These are phyloP conservation scores for Folsomia manolachei DNA, from an alignment of 2,888 invertebrate genomes.

Conservation along the genomic window DNA sequence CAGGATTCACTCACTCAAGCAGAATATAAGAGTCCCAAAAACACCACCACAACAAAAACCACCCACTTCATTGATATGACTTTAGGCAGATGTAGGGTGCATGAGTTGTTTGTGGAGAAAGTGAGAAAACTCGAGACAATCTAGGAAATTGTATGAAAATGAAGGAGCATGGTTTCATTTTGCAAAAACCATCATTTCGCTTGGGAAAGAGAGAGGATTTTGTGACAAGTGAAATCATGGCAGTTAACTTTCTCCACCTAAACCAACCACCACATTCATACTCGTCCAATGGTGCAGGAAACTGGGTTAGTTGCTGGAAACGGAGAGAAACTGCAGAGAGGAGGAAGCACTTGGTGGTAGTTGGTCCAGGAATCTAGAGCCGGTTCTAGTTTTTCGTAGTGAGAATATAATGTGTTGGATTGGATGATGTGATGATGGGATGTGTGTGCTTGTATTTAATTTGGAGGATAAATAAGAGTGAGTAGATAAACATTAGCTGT, in stretches of 20 bases:
- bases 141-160: background rate
- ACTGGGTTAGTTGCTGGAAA: background rate
- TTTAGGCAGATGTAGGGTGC: background rate
- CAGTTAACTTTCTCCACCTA: background rate
- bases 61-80: background rate
- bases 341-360: too few species aligned
- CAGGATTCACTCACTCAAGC: too few species aligned
- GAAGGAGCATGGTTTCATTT: background rate
- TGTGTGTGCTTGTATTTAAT: slow-evolving; percentile 1
- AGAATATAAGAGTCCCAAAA: too few species aligned
- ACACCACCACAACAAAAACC: background rate
- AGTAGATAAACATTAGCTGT: slow-evolving; percentile 13
- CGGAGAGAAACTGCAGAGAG: background rate
- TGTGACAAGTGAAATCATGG: background rate
- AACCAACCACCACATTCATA: background rate
- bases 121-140: background rate
- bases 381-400: too few species aligned
- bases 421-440: background rate
- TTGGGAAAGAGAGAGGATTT: background rate
- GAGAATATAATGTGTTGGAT: background rate
- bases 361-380: too few species aligned
- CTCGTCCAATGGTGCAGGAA: background rate
- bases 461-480: slow-evolving; percentile 12
- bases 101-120: background rate
- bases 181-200: background rate